Base-by-base conservation (phyloP, 2,888 invertebrate genomes). In the Metopia argyrocephala region DNA sequence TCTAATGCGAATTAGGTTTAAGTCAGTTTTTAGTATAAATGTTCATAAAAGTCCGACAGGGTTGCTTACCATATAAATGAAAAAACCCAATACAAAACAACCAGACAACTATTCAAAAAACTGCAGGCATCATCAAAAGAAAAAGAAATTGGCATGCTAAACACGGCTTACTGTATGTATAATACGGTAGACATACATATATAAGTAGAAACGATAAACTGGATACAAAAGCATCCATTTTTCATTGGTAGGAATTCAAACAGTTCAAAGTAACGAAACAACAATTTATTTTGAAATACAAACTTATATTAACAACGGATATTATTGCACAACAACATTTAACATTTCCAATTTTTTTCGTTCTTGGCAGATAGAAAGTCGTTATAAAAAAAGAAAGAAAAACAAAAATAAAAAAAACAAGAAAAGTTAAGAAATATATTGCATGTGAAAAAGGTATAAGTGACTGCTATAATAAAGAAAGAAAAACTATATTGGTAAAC, bases 91-190 rank as follows among this genome's bases (percentile, higher is more conserved):
- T 9, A 12, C 7, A 31, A 7, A 31, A 15, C 9, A 38, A 38
- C 38, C 12, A 15, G 15, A 38, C 9, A 50, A 2, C 12, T 7
- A 46, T 31, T 25, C n/a, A n/a, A 6, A 57, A 65, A 76, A 50
- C 15, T 61, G 65, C 78, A 78, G 78, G 75, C 70, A 81, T 81
- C 78, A 75, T 81, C 66, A 78, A 70, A 68, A n/a, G n/a, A n/a
- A n/a, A n/a, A n/a, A n/a, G n/a, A 71, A 80, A 78, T 81, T 81
- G 78, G 81, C 69, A 81, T 78, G 64, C 78, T 71, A 50, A 78
- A 66, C 70, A 75, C 38, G 70, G 78, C 70, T 78, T 61, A 56
- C 23, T 81, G 65, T 74, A 74, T 78, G 46, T 71, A 38, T 15
- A 71, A 21, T 15, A 3, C 18, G n/a, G n/a, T n/a, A n/a, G n/a